phyloP scores from a whole-genome alignment of 2,888 invertebrate genomes.

The Amiota communis region DNA sequence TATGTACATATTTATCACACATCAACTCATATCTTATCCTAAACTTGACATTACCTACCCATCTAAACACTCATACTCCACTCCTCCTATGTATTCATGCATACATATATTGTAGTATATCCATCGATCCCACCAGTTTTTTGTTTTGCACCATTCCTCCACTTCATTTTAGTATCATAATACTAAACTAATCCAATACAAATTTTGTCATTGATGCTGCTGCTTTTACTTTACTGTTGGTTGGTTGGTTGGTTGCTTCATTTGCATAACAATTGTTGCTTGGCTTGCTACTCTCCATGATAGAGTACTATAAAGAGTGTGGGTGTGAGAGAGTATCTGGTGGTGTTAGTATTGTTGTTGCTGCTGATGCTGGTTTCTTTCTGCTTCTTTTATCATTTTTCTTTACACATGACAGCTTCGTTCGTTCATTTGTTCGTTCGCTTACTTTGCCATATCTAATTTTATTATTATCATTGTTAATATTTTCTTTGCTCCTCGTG shows the following conservation, averaged over 20 bases:
- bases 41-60: no score
- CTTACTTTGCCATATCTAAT: neutral
- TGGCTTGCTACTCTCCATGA: neutral
- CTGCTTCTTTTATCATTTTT: constrained; percentile 20
- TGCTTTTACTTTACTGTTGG: constrained; percentile 26
- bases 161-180: neutral
- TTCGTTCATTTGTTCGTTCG: neutral
- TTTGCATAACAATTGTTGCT: constrained; percentile 53
- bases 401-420: constrained; percentile 9
- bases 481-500: constrained; percentile 3
- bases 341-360: constrained; percentile 38
- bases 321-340: neutral
- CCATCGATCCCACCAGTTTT: no score
- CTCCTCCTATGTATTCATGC: no score
- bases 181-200: neutral
- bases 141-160: no score
- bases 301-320: no score
- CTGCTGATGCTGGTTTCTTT: constrained; percentile 37
- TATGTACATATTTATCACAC: no score
- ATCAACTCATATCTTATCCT: no score
- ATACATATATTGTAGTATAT: no score
- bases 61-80: no score
- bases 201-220: constrained; percentile 18
- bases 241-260: constrained; percentile 38
- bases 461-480: constrained; percentile 19